Evolutionary conservation across 1,140 invertebrate genomes (phyloP).

Genomic region (Drosophila melanica): DNA sequence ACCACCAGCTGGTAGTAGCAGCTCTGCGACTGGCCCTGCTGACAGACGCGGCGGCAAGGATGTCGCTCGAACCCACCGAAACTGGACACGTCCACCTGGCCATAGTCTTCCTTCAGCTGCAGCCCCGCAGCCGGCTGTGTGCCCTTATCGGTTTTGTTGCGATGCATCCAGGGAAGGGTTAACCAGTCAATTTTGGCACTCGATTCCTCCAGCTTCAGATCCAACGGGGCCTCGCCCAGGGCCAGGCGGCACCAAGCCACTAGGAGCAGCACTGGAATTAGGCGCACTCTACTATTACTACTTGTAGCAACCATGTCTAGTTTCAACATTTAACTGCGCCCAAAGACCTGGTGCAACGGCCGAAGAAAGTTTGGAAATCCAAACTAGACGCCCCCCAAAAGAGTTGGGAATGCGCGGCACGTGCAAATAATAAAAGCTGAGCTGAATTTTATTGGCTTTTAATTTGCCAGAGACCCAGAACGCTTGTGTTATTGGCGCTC

Average conservation of each 20-base stretch:
- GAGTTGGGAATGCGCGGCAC: conserved; percentile 60
- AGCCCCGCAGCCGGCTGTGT: neutral
- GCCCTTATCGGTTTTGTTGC: conserved; percentile 55
- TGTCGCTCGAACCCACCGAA: conserved; percentile 65
- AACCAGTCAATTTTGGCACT: conserved; percentile 59
- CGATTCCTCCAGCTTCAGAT: neutral
- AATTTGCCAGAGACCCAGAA: conserved; percentile 26
- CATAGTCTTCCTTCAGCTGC: conserved; percentile 62
- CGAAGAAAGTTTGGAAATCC: conserved; percentile 69
- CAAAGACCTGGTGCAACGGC: conserved; percentile 14
- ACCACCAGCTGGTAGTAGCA: conserved; percentile 78
- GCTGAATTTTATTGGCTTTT: conserved; percentile 58
- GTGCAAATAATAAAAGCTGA: conserved; percentile 62
- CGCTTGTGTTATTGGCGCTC: neutral
- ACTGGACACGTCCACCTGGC: conserved; percentile 50
- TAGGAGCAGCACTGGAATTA: conserved; percentile 2
- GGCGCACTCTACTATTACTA: neutral
- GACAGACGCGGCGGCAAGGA: conserved; percentile 73
- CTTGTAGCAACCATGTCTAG: conserved; percentile 41
- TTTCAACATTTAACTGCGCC: conserved; percentile 51
- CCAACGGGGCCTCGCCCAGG: neutral
- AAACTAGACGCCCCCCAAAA: conserved; percentile 24
- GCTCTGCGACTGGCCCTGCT: conserved; percentile 60
- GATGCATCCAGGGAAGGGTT: conserved; percentile 44
- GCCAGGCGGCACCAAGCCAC: neutral